Conservation (phyloP, 2,888 invertebrate genomes). For the Drosophila birchii region DNA sequence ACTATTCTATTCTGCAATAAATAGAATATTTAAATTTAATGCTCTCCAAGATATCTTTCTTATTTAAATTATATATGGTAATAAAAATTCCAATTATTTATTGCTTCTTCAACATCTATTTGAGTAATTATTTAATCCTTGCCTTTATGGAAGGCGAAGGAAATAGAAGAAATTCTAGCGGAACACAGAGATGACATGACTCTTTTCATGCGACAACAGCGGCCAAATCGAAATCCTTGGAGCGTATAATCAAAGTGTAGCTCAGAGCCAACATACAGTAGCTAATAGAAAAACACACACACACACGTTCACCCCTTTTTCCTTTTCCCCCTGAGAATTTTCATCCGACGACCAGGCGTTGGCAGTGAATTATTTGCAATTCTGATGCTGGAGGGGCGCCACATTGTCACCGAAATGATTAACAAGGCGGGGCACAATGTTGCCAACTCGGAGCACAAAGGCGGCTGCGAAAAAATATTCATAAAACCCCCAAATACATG, state of each 20-base stretch:
- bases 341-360: slow-evolving; percentile 8
- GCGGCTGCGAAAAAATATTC: slow-evolving; percentile 6
- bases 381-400: slow-evolving; percentile 15
- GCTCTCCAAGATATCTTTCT: background rate
- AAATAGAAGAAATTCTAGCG: background rate
- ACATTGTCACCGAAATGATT: slow-evolving; percentile 62
- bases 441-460: slow-evolving; percentile 40
- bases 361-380: slow-evolving; percentile 44
- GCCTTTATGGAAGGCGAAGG: background rate
- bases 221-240: slow-evolving; percentile 15
- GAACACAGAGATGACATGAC: slow-evolving; percentile 14
- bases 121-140: no score
- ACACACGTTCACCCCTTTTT: slow-evolving; percentile 8
- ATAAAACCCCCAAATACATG: slow-evolving; percentile 26
- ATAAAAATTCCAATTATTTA: background rate
- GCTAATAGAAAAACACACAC: slow-evolving; percentile 9
- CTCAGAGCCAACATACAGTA: slow-evolving; percentile 4
- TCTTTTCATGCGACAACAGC: slow-evolving; percentile 45
- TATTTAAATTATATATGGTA: background rate
- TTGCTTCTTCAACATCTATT: no score
- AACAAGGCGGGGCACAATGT: slow-evolving; percentile 53
- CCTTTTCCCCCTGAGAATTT: background rate
- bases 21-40: background rate
- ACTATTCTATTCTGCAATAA: background rate
- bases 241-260: slow-evolving; percentile 37